Evolutionary conservation across 2,797 vertebrate species (phyloP).

Genomic region (Sebastes minor): DNA sequence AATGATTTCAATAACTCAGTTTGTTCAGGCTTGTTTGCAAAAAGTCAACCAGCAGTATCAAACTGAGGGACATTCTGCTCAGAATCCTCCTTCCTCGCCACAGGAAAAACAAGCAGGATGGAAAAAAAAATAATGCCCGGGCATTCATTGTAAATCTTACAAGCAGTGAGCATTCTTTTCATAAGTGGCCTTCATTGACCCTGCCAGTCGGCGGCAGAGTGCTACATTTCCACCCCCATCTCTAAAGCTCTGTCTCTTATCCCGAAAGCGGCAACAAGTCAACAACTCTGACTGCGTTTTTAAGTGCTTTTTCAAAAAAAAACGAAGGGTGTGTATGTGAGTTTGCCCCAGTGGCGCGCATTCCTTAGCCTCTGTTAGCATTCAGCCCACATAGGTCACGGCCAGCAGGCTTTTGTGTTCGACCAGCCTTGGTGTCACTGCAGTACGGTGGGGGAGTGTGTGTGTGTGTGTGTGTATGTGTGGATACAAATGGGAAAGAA

Average conservation of each 20-base stretch:
- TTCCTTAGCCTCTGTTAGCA: constrained; percentile 80
- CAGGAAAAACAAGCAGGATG: constrained; percentile 18
- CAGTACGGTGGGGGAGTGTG: constrained; percentile 40
- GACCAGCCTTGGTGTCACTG: constrained; percentile 45
- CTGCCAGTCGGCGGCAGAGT: constrained; percentile 46
- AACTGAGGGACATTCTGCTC: constrained; percentile 23
- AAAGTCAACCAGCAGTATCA: constrained; percentile 28
- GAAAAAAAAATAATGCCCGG: constrained; percentile 1
- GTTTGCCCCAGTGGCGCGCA: constrained; percentile 54
- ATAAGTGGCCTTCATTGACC: constrained; percentile 66
- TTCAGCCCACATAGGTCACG: constrained; percentile 82
- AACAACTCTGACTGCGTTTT: constrained; percentile 65
- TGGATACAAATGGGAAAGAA: constrained; percentile 47
- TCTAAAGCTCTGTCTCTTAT: constrained; percentile 25
- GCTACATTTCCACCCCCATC: constrained; percentile 36
- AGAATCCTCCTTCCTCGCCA: constrained; percentile 4
- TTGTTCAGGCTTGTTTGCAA: constrained; percentile 33
- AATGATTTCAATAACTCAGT: constrained; percentile 52
- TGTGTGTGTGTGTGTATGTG: constrained; percentile 38
- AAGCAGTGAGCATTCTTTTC: constrained; percentile 59
- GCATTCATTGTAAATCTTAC: constrained; percentile 48
- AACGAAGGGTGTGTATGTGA: constrained; percentile 13
- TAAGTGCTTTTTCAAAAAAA: constrained; percentile 50
- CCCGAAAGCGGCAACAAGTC: constrained; percentile 54
- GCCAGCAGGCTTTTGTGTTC: constrained; percentile 78